Percentiles rank a stretch among this genome's conserved stretches.
phyloP scores from a whole-genome alignment of 92 coral and sea anemone genomes.

The Ricordea florida region DNA sequence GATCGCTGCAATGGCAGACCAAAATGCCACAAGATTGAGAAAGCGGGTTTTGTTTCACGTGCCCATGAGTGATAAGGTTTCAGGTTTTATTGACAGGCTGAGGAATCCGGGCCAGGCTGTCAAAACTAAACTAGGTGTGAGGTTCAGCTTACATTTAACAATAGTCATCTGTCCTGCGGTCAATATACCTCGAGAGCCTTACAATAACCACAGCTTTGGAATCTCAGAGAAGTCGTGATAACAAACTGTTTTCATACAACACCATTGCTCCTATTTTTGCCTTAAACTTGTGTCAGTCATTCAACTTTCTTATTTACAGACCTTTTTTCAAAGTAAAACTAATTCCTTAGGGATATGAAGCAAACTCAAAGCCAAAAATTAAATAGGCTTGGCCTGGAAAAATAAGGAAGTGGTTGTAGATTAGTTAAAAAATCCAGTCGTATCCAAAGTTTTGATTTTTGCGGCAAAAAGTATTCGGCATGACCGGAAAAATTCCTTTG shows the following conservation, averaged over 20 bases:
- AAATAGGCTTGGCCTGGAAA: neutral
- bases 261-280: no score
- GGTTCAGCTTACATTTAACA: constrained; percentile 10
- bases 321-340: no score
- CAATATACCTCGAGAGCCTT: neutral
- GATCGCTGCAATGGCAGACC: constrained; percentile 51
- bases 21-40: constrained; percentile 68
- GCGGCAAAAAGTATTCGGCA: neutral
- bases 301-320: no score
- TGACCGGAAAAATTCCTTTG: neutral
- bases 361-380: no score
- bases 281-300: no score
- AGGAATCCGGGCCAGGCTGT: constrained; percentile 45
- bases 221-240: no score
- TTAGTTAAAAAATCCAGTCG: neutral
- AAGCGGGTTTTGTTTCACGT: constrained; percentile 75
- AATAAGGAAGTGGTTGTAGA: neutral
- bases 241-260: no score
- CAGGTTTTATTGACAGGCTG: constrained; percentile 54
- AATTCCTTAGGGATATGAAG: no score
- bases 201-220: no score
- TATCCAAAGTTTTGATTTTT: neutral
- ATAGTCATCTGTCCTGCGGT: constrained; percentile 10
- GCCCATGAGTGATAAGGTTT: constrained; percentile 66
- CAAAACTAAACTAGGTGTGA: constrained; percentile 9